Evolutionary conservation across 2,797 vertebrate genomes (phyloP).

Genomic region (Naso thynnoides): DNA sequence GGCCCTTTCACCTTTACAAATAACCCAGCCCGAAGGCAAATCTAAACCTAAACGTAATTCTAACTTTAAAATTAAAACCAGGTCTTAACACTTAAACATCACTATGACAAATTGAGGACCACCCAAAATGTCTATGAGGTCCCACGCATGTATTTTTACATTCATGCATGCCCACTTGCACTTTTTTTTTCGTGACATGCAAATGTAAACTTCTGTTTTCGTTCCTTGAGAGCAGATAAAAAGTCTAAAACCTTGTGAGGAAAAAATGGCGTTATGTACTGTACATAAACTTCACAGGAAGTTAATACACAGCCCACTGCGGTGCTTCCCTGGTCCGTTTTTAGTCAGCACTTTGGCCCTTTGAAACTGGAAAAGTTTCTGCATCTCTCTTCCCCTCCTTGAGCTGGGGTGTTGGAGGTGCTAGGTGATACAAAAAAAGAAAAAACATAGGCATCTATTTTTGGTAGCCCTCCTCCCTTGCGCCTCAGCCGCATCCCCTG

Average conservation of each 20-base stretch:
- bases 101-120: background rate
- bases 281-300: slow-evolving; percentile 49
- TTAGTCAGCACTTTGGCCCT: slow-evolving; percentile 60
- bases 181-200: background rate
- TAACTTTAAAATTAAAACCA: background rate
- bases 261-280: slow-evolving; percentile 24
- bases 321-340: slow-evolving; percentile 51
- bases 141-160: background rate
- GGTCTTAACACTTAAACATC: background rate
- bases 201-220: slow-evolving; percentile 11
- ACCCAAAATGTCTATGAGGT: background rate
- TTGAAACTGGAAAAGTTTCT: slow-evolving; percentile 61
- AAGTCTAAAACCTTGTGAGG: slow-evolving; percentile 23
- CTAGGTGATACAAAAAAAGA: slow-evolving; percentile 13
- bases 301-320: slow-evolving; percentile 39
- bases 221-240: slow-evolving; percentile 12
- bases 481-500: slow-evolving; percentile 49
- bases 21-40: background rate
- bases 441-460: slow-evolving; percentile 51
- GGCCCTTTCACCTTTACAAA: slow-evolving; percentile 1
- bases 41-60: background rate
- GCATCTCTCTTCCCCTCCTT: slow-evolving; percentile 22
- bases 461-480: slow-evolving; percentile 48
- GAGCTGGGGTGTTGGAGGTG: slow-evolving; percentile 35
- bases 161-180: background rate